Conservation (phyloP, 2,888 invertebrate genomes). For the Tenthredo scrophulariae region DNA sequence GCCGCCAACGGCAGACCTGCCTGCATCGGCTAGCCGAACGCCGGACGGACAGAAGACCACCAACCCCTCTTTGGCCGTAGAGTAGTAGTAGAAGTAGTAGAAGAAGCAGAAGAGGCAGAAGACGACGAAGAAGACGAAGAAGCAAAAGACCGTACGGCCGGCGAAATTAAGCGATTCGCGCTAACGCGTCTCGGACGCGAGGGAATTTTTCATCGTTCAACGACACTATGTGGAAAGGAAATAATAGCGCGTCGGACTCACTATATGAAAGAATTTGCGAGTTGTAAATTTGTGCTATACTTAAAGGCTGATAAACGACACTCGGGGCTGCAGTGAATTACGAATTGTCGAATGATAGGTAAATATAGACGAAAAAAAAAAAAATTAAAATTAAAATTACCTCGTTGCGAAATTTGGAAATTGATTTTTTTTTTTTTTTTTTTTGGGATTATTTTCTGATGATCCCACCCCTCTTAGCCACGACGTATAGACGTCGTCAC, state of each 20-base stretch:
- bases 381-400: not conserved
- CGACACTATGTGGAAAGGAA: not conserved
- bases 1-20: slow-evolving; percentile 74
- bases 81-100: not conserved
- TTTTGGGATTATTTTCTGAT: not conserved
- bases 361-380: not conserved
- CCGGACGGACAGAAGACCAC: slow-evolving; percentile 12
- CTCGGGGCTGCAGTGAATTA: not conserved
- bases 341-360: not conserved
- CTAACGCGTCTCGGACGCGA: slow-evolving; percentile 5
- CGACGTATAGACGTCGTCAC: slow-evolving; percentile 14
- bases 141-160: not conserved
- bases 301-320: not conserved
- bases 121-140: not conserved
- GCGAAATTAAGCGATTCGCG: slow-evolving; percentile 49
- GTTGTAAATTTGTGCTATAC: not conserved
- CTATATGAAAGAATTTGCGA: not conserved
- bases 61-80: slow-evolving; percentile 14
- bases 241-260: not conserved
- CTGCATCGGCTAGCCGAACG: slow-evolving; percentile 66
- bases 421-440: not conserved
- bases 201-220: slow-evolving; percentile 47
- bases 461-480: not conserved
- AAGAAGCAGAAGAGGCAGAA: not conserved
- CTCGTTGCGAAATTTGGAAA: not conserved